Evolutionary conservation across 2,888 invertebrate genomes (phyloP), one percentile per base, ranked within the genome.

Genomic region (Ormyrus labotus): DNA sequence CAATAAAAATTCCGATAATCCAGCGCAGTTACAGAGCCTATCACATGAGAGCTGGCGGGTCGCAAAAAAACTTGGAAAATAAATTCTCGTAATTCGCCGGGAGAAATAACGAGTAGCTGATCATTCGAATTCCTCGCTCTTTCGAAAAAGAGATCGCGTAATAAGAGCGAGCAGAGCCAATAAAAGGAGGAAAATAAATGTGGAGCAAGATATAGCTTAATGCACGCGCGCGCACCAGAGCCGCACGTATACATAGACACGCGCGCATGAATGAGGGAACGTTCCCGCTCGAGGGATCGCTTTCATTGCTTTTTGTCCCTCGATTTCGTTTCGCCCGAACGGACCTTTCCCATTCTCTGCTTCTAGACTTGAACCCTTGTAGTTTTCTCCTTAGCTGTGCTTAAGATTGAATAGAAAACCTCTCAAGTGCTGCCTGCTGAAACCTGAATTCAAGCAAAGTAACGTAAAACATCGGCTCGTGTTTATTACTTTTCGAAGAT

Each of bases 271-370:
- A n/a, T 13, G 48, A 48, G 45, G 19, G 60, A 60, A 7, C 53
- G 13, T 74, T 79, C 68, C 60, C 51, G 72, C 76, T 64, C 64
- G 74, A 71, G 70, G 78, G 75, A 75, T 81, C 75, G 75, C 71
- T 81, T 81, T 81, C 78, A 81, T 75, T 81, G 67, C 75, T 64
- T 75, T 81, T 81, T 81, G 81, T 71, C 75, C 75, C 70, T 69
- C 72, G 60, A 74, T 79, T 79, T 72, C 74, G 64, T 58, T 70
- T 79, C 69, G 48, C 19, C 55, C 73, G 47, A 79, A 73, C 57
- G 63, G 34, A 63, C 57, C 50, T 69, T 68, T 13, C 5, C 19
- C 13, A 9, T 11, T 61, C 48, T 6, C 63, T 34, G 34, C 34
- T 34, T 4, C 34, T 34, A 34, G 34, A 34, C 34, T 34, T 4